phyloP scores from a whole-genome alignment of 2,888 invertebrate genomes.

The Lasioglossum malachurum region DNA sequence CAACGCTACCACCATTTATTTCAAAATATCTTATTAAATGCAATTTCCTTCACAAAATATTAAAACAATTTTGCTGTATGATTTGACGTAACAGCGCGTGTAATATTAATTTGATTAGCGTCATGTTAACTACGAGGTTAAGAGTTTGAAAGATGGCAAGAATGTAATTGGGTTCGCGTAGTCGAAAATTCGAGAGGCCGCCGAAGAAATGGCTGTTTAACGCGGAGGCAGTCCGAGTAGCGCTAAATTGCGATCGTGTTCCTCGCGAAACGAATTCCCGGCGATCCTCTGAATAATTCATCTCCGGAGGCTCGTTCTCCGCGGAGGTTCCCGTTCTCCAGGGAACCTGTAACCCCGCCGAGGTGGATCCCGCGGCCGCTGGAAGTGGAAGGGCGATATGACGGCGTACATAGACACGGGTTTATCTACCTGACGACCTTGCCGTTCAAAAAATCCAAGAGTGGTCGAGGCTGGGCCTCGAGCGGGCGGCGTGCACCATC shows the following conservation, averaged over 20 bases:
- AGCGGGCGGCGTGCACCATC: conserved; percentile 65
- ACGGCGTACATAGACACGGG: conserved; percentile 70
- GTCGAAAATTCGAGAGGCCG: background rate
- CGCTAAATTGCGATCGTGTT: background rate
- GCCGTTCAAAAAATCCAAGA: conserved; percentile 75
- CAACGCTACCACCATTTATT: too few species aligned
- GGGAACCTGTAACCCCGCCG: conserved; percentile 47
- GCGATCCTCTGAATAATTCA: conserved; percentile 14
- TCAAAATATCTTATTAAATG: background rate
- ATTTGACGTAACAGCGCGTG: background rate
- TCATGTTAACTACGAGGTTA: background rate
- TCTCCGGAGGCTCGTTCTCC: conserved; percentile 3
- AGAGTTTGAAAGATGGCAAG: background rate
- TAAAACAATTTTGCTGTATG: background rate
- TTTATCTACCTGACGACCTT: conserved; percentile 80
- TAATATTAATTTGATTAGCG: background rate
- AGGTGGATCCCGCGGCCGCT: background rate
- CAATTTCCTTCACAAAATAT: background rate
- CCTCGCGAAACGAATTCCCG: conserved; percentile 5
- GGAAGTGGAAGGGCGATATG: conserved; percentile 57
- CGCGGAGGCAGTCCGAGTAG: background rate
- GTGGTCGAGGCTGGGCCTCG: conserved; percentile 64
- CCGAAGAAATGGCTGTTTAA: background rate
- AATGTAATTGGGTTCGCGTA: background rate
- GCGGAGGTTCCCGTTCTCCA: conserved; percentile 13